A percentile compares a stretch with the other conserved stretches of the same genome.
Conservation (phyloP, 2,797 vertebrate species). For the Acestrorhynchus altus region DNA sequence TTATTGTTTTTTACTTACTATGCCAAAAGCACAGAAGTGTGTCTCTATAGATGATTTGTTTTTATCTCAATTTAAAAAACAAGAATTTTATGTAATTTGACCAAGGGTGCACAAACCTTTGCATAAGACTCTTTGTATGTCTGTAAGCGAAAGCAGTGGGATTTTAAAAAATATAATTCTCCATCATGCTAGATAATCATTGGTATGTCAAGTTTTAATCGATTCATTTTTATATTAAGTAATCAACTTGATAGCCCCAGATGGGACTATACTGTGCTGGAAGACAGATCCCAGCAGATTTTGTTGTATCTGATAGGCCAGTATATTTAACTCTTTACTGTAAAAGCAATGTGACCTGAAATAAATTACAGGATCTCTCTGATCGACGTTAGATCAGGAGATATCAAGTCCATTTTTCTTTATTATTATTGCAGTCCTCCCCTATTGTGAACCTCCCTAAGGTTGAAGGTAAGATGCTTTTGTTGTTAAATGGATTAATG, state of each 20-base stretch:
- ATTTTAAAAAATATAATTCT: not conserved
- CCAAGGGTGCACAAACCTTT: no score
- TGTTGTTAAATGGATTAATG: slow-evolving; percentile 23
- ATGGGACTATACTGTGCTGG: not conserved
- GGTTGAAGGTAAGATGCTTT: slow-evolving; percentile 83
- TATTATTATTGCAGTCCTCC: slow-evolving; percentile 78
- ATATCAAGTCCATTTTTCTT: slow-evolving; percentile 32
- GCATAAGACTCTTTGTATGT: no score
- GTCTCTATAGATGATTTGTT: no score
- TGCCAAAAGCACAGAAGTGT: no score
- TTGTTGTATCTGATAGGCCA: not conserved
- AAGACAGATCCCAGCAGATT: no score
- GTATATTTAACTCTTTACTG: slow-evolving; percentile 6
- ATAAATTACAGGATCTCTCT: slow-evolving; percentile 8
- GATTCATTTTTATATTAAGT: not conserved
- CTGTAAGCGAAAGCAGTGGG: no score
- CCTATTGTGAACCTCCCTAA: slow-evolving; percentile 77
- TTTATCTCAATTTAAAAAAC: no score
- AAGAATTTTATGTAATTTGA: no score
- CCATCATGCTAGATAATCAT: no score
- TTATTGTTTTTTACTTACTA: no score
- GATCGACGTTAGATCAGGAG: slow-evolving; percentile 7
- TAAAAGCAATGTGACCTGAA: slow-evolving; percentile 1
- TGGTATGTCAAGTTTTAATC: no score
- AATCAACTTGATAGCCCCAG: not conserved